Evolutionary conservation across 23 tunicate species (phyloP), one percentile per base, ranked within the genome.

Genomic region (Halocynthia roretzi): DNA sequence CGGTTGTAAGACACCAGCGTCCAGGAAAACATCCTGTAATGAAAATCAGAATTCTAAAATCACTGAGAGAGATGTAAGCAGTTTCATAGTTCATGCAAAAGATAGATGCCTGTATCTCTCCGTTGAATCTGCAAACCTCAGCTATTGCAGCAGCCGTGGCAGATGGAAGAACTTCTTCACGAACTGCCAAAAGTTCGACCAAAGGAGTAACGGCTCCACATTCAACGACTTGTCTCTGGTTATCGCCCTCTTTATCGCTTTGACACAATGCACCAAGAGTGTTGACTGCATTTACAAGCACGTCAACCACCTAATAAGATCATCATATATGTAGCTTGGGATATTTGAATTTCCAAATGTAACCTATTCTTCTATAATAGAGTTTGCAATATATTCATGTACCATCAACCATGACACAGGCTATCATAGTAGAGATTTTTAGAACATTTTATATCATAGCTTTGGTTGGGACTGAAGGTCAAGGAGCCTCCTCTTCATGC

Each of bases 121-220:
- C 50, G 69, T 90, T 84, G 40, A 71, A 66, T 31, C 82, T 54
- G 60, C 96, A 90, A 49, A 90, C 71, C 10, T 83, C 96, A 14
- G 96, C 89, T 44, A 90, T 85, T 0, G 96, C 84, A 18, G 81
- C 96, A 53, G 89, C 83, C 0, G 89, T 78, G 20, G 96, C 86
- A 50, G 96, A 71, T 63, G 88, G 89, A 0, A 90, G 54, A 17
- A 69, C 83, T 18, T 90, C 96, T 63, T 90, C 96, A 70, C 73
- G 64, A 56, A 82, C 90, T 53, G 51, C 19, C 51, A 90, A 83
- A 71, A 90, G 85, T 11, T 85, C 83, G 19, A 90, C 96, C 0
- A 90, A 76, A 40, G 49, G 75, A 8, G 50, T 54, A 48, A 84
- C 85, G 10, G 96, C 89, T 10, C 87, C 87, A 62, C 81, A 78